phyloP scores from a whole-genome alignment of 2,888 invertebrate genomes.

The Scotopteryx bipunctaria region DNA sequence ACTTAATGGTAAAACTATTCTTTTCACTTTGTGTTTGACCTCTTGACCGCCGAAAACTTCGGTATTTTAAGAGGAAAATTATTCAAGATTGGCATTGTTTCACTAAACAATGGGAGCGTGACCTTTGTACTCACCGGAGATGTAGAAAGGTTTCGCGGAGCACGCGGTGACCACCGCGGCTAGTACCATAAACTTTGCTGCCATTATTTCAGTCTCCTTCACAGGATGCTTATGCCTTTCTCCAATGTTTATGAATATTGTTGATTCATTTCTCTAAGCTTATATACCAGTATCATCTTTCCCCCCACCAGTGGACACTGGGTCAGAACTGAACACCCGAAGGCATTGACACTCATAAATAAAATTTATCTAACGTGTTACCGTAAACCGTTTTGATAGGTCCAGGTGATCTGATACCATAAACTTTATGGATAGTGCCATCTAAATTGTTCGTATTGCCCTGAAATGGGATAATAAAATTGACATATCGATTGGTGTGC shows the following conservation, averaged over 20 bases:
- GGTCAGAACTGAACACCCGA: slow-evolving; percentile 59
- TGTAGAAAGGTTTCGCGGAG: slow-evolving; percentile 62
- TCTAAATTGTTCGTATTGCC: slow-evolving; percentile 42
- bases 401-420: slow-evolving; percentile 57
- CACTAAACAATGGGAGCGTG: slow-evolving; percentile 21
- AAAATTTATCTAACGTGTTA: slow-evolving; percentile 62
- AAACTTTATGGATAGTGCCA: slow-evolving; percentile 50
- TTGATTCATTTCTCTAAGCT: slow-evolving; percentile 67
- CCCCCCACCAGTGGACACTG: slow-evolving; percentile 64
- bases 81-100: slow-evolving; percentile 12
- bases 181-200: slow-evolving; percentile 58
- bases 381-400: slow-evolving; percentile 65
- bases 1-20: slow-evolving; percentile 11
- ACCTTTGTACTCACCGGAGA: slow-evolving; percentile 47
- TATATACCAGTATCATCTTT: slow-evolving; percentile 68
- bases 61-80: slow-evolving; percentile 9
- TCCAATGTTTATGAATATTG: slow-evolving; percentile 62
- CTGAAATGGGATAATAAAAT: slow-evolving; percentile 46
- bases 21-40: slow-evolving; percentile 21
- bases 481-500: background rate
- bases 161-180: slow-evolving; percentile 52
- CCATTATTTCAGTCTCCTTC: slow-evolving; percentile 50
- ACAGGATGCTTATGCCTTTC: slow-evolving; percentile 59
- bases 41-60: slow-evolving; percentile 20
- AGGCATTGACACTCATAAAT: slow-evolving; percentile 71